Percentiles rank a stretch among this genome's conserved stretches.
phyloP scores from a whole-genome alignment of 1,140 invertebrate genomes.

The Phenacoccus solenopsis region DNA sequence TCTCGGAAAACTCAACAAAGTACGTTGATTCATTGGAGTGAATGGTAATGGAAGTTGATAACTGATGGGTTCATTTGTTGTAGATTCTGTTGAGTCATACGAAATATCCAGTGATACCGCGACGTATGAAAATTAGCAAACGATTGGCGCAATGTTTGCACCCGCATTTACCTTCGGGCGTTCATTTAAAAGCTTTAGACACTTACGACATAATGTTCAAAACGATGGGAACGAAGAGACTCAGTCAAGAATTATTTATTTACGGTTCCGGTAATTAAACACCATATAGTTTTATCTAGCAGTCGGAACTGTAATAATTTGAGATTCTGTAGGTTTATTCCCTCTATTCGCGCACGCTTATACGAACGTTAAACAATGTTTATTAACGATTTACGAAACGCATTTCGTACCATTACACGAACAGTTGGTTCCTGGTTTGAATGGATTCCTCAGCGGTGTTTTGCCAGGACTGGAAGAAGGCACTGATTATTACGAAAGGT shows the following conservation, averaged over 20 bases:
- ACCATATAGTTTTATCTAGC: too few species aligned
- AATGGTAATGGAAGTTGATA: background rate
- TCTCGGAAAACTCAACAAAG: constrained; percentile 84
- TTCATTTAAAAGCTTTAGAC: constrained; percentile 86
- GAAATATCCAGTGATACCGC: constrained; percentile 80
- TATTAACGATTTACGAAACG: constrained; percentile 80
- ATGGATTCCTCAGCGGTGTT: constrained; percentile 74
- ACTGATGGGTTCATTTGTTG: background rate
- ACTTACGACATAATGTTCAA: constrained; percentile 90
- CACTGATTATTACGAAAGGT: constrained; percentile 78
- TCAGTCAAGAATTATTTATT: constrained; percentile 75
- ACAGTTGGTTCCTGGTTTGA: constrained; percentile 65
- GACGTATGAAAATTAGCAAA: constrained; percentile 82
- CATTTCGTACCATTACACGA: constrained; percentile 79
- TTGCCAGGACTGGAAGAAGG: constrained; percentile 81
- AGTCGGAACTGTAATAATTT: constrained; percentile 45
- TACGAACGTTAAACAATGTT: constrained; percentile 73
- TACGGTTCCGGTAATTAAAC: constrained; percentile 54
- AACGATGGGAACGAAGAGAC: constrained; percentile 69
- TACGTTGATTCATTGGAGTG: constrained; percentile 33
- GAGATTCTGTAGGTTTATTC: constrained; percentile 56
- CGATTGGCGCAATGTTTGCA: constrained; percentile 90
- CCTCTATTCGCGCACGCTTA: constrained; percentile 79
- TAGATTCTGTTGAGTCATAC: constrained; percentile 61
- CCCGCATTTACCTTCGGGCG: constrained; percentile 78